Percentiles rank a stretch among this genome's conserved stretches.
Conservation (phyloP, 2,113 vertebrate genomes). For the Lichenostomus cassidix region DNA sequence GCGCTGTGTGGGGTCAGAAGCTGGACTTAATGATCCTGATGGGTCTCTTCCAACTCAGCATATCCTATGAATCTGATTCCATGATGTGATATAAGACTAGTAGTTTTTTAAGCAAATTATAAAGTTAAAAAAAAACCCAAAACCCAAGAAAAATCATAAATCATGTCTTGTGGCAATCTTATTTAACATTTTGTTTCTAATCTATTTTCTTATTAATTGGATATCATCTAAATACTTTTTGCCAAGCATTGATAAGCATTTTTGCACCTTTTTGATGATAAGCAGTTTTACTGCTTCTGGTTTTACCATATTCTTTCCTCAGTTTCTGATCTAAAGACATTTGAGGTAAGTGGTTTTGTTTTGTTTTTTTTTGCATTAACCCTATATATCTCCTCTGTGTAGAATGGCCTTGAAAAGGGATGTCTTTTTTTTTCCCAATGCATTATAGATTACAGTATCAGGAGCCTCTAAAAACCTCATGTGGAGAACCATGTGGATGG, state of each 20-base stretch:
- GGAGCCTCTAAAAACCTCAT: constrained; percentile 27
- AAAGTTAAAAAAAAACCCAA: neutral
- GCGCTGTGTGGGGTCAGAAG: neutral
- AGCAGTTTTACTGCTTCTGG: neutral
- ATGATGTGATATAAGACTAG: neutral
- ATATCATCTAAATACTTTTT: neutral
- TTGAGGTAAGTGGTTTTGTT: neutral
- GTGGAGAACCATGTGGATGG: constrained; percentile 16
- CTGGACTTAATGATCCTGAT: neutral
- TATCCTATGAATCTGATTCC: neutral
- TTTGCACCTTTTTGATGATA: neutral
- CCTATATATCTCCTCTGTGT: neutral
- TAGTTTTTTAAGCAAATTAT: neutral
- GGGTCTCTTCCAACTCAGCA: neutral
- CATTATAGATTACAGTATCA: constrained; percentile 9
- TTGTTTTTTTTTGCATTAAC: neutral
- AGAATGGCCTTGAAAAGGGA: constrained; percentile 8
- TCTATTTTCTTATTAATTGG: neutral
- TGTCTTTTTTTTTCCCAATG: neutral
- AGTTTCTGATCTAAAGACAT: neutral
- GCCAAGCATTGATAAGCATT: neutral
- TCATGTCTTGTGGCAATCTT: neutral
- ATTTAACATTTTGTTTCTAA: neutral
- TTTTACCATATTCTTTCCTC: neutral
- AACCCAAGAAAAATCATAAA: neutral